Evolutionary conservation across 2,888 invertebrate genomes (phyloP).

Genomic region (Eupithecia exiguata): DNA sequence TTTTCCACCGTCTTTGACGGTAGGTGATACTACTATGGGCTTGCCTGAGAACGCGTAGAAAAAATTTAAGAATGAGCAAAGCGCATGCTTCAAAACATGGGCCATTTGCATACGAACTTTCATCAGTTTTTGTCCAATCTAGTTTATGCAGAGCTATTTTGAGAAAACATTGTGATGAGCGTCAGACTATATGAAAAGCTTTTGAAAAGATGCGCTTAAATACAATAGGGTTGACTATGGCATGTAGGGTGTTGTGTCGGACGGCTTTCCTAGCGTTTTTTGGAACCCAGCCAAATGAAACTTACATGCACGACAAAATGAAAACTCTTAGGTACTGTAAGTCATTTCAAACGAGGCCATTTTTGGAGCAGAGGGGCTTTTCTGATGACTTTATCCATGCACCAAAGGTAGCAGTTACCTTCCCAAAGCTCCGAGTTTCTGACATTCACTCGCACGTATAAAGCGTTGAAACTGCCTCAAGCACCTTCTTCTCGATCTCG

Average conservation of each 20-base stretch:
- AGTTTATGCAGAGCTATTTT: constrained; percentile 12
- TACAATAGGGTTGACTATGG: constrained; percentile 25
- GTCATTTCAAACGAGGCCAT: constrained; percentile 15
- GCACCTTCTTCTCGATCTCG: constrained; percentile 22
- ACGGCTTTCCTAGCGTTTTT: constrained; percentile 22
- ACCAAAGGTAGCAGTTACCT: neutral
- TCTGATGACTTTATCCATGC: neutral
- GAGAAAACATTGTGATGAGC: constrained; percentile 23
- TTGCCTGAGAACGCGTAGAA: neutral
- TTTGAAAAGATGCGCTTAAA: constrained; percentile 28
- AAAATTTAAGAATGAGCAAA: neutral
- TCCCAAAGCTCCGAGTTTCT: neutral
- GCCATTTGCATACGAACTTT: neutral
- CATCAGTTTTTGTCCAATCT: neutral
- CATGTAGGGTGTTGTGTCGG: constrained; percentile 14
- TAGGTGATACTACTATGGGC: neutral
- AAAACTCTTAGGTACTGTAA: constrained; percentile 18
- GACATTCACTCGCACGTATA: constrained; percentile 2
- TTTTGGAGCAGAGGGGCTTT: neutral
- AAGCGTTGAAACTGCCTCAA: constrained; percentile 11
- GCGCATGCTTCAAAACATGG: neutral
- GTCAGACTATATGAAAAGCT: constrained; percentile 24
- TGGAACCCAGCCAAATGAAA: constrained; percentile 34
- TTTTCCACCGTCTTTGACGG: too few species aligned
- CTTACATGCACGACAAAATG: constrained; percentile 22